Evolutionary conservation across 2,797 vertebrate species (phyloP), one percentile per base, ranked within the genome.

Genomic region (Siniperca scherzeri): DNA sequence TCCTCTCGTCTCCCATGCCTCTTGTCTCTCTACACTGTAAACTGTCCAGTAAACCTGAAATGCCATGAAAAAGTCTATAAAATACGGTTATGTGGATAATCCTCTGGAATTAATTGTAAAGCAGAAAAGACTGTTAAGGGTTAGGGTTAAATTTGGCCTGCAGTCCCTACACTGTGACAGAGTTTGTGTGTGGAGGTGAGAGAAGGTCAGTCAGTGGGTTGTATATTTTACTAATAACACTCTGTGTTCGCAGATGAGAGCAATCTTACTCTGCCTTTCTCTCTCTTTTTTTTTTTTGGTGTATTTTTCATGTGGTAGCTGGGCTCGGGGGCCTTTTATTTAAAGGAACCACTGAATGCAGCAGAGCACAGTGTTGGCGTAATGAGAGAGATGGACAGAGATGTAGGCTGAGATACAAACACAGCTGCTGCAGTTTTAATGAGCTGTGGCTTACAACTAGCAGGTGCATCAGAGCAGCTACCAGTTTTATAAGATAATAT

Each of bases 351-450:
- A 16, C 84, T 30, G 71, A 73, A 50, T 11, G 21, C 17, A 61
- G 67, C 67, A 22, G 70, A 44, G 59, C 30, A 16, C 56, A 27
- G 56, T 44, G 66, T 61, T 56, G 73, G 66, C 9, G 25, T 90
- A 79, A 87, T 87, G 78, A 90, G 14, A 89, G 82, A 78, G 74
- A 74, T 7, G 56, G 65, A 53, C 76, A 36, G 38, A 70, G 36
- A 76, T 1, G 53, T 10, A 56, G 57, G 67, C 66, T 25, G 57
- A 61, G 84, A 74, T 64, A 57, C 80, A 83, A 78, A 83, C 80
- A 82, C 80, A 84, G 88, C 69, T 82, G 86, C 80, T 74, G 74
- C 67, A 76, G 68, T 44, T 64, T 50, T 76, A 81, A 86, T 68
- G 61, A 73, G 72, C 7, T 1, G 5, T 2, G 25, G 21, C 12